Base-by-base conservation (phyloP, 64 coral and sea anemone genomes). In the Pocillopora damicornis region DNA sequence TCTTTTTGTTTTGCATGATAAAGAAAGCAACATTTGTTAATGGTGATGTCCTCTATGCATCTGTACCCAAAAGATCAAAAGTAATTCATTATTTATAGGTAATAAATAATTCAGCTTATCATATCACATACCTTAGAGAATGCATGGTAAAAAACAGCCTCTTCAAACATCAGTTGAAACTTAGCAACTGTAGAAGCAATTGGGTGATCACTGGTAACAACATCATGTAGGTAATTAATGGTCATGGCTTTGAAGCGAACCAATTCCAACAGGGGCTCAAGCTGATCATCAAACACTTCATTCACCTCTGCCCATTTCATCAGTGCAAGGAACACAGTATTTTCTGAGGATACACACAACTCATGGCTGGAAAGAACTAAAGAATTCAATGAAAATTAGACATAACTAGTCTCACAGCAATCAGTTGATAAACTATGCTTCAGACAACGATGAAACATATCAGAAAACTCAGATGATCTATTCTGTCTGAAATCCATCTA, bases 301-400 rank as follows among this genome's bases (percentile, higher is more conserved):
- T 93, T 96, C 77, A 93, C 88, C 59, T 96, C 94, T 20, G 94
- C 91, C 94, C 94, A 96, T 57, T 91, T 92, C 83, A 93, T 96
- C 51, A 96, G 65, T 26, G 87, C 92, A 26, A 93, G 91, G 77
- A 96, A 96, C 15, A 93, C 94, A 63, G 92, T 92, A 64, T 96
- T 96, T 64, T 96, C 94, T 77, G 81, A 90, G 15, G 94, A 93
- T 18, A 96, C 82, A 87, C 77, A 88, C 36, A 96, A 68, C 26
- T 96, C 88, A 17, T 96, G 78, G 87, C 94, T 96, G 72, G 76
- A 82, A 75, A 96, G 75, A 67, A 96, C 94, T 96, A 51, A 37
- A 37, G 62, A 66, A 63, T 42, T 51, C 42, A 51, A 51, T 51
- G 4, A 42, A 37, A 77, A 63, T 11, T 18, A 23, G 34, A 59